Conservation (phyloP, 2,113 vertebrate genomes). For the Pimephales promelas region DNA sequence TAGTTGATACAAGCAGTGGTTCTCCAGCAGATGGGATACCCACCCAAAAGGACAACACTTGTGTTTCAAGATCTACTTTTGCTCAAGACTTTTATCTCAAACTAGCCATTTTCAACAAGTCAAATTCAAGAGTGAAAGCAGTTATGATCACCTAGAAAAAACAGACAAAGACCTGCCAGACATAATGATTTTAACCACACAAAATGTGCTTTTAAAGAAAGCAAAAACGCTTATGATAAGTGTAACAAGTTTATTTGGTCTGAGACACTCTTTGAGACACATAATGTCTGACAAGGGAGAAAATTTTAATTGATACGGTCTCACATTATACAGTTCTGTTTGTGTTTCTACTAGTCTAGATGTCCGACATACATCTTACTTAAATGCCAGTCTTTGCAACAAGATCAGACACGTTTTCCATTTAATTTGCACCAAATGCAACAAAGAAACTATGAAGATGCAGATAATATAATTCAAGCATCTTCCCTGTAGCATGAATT, state of each 20-base stretch:
- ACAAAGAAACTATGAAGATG: not conserved
- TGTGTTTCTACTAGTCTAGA: not conserved
- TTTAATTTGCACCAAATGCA: not conserved
- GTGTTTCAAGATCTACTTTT: conserved; percentile 11
- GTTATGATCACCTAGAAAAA: not conserved
- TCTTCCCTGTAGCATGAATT: not conserved
- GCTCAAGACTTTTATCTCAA: conserved; percentile 24
- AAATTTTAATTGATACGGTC: not conserved
- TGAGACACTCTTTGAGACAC: not conserved
- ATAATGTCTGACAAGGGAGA: not conserved
- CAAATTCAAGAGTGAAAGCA: not conserved
- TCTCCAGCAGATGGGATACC: not conserved
- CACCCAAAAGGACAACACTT: conserved; percentile 41
- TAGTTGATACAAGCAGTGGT: not conserved
- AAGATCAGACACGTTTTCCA: not conserved
- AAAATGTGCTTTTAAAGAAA: not conserved
- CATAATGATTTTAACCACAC: not conserved
- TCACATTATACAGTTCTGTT: not conserved
- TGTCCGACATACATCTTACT: not conserved
- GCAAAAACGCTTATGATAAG: not conserved
- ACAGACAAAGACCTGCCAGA: conserved; percentile 11
- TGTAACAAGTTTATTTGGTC: not conserved
- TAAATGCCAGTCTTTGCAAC: not conserved
- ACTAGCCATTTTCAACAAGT: too few relatives aligned
- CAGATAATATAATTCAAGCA: not conserved